Base-by-base conservation (phyloP, 2,113 vertebrate genomes). In the Scalopus aquaticus region DNA sequence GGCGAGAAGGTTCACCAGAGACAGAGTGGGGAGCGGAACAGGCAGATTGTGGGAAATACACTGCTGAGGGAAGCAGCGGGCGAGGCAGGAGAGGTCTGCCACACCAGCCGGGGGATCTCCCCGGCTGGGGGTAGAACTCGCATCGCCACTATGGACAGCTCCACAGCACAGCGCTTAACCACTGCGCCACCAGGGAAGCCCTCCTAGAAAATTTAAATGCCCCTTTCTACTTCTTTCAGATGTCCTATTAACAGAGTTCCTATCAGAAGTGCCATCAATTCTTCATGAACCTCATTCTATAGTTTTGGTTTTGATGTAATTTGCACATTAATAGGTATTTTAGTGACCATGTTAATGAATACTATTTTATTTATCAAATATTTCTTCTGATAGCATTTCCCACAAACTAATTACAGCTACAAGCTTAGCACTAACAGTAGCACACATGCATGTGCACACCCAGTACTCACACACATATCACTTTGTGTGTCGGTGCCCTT, bases 221-320 rank as follows among this genome's bases (percentile, higher is more conserved):
- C 11, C 32, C 4, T 84, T 81, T 90, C 19, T 26, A 69, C 44
- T 91, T 80, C 44, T 89, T 86, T 94, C 20, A 74, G 49, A 70
- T 82, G 15, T 44, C 15, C 22, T 73, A 72, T 19, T 80, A 89
- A 93, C 32, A 92, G 90, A 94, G 76, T 86, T 95, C 26, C 58
- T n/a, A 85, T 62, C n/a, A 76, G 51, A 72, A 92, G 35, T 90
- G 19, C 3, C 49, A 88, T n/a, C 15, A 85, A 19, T 9, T 91
- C 72, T 69, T 88, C 35, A 94, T n/a, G 28, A 93, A 46, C 20
- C 12, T 28, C n/a, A 88, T 39, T 54, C n/a, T 54, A 83, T n/a
- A 44, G 83, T 39, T 69, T 80, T 94, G 32, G 90, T 46, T 69
- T 44, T 92, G 39, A 92, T 37, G 32, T 65, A 80, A 24, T 76